phyloP scores from a whole-genome alignment of 92 coral and sea anemone species.

The Palythoa heliodiscus region DNA sequence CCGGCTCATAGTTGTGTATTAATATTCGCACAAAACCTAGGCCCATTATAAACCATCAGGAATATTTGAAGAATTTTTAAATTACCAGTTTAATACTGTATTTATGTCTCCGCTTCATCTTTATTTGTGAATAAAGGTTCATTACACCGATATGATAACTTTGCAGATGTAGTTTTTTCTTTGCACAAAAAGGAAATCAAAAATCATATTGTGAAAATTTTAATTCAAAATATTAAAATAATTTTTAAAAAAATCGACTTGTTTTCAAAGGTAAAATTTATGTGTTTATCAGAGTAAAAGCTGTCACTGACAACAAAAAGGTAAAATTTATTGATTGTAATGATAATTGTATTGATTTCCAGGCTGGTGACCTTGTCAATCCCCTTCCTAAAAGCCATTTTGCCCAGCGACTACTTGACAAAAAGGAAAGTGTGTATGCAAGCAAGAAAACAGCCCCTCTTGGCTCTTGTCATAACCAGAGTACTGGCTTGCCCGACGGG shows the following conservation, averaged over 20 bases:
- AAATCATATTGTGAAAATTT: neutral
- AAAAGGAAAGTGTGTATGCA: conserved; percentile 83
- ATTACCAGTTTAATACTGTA: neutral
- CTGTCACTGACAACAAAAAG: neutral
- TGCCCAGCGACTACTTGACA: conserved; percentile 85
- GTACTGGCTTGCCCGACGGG: conserved; percentile 81
- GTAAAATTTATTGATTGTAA: neutral
- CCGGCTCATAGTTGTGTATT: no score
- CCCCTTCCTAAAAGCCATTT: conserved; percentile 82
- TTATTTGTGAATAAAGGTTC: neutral
- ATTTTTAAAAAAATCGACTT: neutral
- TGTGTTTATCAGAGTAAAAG: no score
- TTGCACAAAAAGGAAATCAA: neutral
- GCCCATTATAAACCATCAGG: no score
- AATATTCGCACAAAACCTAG: no score
- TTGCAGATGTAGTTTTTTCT: no score
- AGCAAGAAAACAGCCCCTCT: conserved; percentile 88
- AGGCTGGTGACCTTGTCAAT: conserved; percentile 97
- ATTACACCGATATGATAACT: neutral
- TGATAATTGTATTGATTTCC: neutral
- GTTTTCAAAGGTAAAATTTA: neutral
- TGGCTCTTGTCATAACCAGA: conserved; percentile 86
- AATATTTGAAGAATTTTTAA: neutral
- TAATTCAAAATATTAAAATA: neutral
- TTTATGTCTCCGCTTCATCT: no score